Evolutionary conservation across 2,797 vertebrate genomes (phyloP), one percentile per base, ranked within the genome.

Genomic region (Poeciliopsis presidionis): DNA sequence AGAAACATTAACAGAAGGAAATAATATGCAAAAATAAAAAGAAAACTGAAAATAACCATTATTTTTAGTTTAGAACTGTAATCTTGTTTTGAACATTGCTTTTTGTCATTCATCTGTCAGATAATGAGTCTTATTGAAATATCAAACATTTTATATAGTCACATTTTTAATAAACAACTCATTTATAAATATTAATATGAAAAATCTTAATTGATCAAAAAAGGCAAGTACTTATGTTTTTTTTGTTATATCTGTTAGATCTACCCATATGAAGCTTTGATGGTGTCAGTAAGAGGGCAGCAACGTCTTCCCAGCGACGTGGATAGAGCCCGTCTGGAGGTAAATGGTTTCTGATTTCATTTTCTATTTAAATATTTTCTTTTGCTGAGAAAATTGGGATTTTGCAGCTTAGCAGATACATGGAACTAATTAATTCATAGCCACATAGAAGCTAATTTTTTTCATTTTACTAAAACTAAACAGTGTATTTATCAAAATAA

Each of bases 291-390:
- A 0, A 96, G 98, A 82, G 98, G 97, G 20, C 96, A 96, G 80
- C 96, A 96, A 87, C 95, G 95, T 81, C 96, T 97, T 70, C 98
- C 98, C 74, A 95, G 95, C 87, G 98, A 99, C 1, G 97, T 96
- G 86, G 98, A 99, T 94, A 95, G 98, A 92, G 96, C 98, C 78
- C 95, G 97, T 77, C 90, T 99, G 76, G 98, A 99, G 96, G 98
- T 98, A 88, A 95, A 51, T 25, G 36, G 16, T 16, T 51, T 2
- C 41, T 69, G 4, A 7, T 55, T 1, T 5, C 20, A 16, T 12
- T 11, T 16, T 20, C n/a, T 14, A 46, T 28, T 7, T 47, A 18
- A 47, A 20, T 47, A 8, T 22, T 74, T 71, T 46, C 12, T 61
- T 63, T 30, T 61, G 14, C 59, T 63, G 1, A 61, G 20, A 67